Percentiles rank a stretch among this genome's conserved stretches.
Conservation (phyloP, 2,797 vertebrate genomes). For the Serranus cabrilla region DNA sequence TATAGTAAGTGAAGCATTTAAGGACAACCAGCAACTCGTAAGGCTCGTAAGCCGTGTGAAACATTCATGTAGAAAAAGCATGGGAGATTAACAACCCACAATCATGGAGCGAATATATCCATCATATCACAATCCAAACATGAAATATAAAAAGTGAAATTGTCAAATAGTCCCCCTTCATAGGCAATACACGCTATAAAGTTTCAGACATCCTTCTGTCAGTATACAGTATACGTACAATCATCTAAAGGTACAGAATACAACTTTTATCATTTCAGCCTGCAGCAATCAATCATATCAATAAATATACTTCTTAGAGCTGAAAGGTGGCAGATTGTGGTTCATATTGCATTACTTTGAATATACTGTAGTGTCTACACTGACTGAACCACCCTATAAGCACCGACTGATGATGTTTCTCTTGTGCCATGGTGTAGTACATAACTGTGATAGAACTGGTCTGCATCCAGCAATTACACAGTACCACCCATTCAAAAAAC, state of each 20-base stretch:
- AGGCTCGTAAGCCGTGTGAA: conserved; percentile 72
- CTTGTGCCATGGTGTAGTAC: conserved; percentile 54
- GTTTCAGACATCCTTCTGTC: conserved; percentile 77
- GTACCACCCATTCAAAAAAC: conserved; percentile 36
- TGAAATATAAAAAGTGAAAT: conserved; percentile 80
- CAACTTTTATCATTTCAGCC: conserved; percentile 64
- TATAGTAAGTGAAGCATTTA: conserved; percentile 83
- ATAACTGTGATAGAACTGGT: conserved; percentile 38
- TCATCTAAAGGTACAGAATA: conserved; percentile 74
- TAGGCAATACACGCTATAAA: conserved; percentile 74
- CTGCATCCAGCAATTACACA: conserved; percentile 48
- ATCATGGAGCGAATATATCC: conserved; percentile 74
- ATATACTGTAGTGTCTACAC: conserved; percentile 80
- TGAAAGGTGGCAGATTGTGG: conserved; percentile 75
- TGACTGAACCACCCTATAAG: conserved; percentile 54
- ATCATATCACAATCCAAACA: conserved; percentile 78
- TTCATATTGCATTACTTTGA: conserved; percentile 82
- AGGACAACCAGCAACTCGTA: conserved; percentile 76
- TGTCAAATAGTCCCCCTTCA: conserved; percentile 72
- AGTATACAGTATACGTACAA: conserved; percentile 80
- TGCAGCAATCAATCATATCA: conserved; percentile 68
- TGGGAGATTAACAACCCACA: conserved; percentile 69
- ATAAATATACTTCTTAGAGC: conserved; percentile 83
- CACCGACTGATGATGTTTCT: conserved; percentile 68
- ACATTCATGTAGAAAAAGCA: conserved; percentile 85